A percentile compares a stretch with the other conserved stretches of the same genome.
Evolutionary conservation across 2,113 vertebrate genomes (phyloP).

Genomic region (Seriola aureovittata): DNA sequence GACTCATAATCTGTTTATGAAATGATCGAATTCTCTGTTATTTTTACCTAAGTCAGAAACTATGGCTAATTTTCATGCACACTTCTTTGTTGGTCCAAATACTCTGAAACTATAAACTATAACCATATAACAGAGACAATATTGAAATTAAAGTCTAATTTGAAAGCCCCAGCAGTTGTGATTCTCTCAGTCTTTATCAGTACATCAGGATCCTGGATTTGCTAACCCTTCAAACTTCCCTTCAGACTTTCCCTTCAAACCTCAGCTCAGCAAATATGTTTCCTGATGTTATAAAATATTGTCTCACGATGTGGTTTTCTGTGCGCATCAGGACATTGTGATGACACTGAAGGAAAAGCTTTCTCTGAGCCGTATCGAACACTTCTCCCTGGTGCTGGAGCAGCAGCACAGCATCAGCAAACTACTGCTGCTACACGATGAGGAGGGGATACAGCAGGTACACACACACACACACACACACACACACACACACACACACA

Average conservation of each 20-base stretch:
- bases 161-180: not conserved
- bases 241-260: not conserved
- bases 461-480: conserved; percentile 9
- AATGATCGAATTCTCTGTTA: not conserved
- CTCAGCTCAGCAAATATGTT: conserved; percentile 25
- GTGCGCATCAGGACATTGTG: conserved; percentile 90
- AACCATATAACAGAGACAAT: not conserved
- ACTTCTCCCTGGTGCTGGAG: conserved; percentile 93
- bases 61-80: not conserved
- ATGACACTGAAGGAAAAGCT: conserved; percentile 97
- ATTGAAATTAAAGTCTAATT: not conserved
- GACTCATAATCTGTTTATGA: not conserved
- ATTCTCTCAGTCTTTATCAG: not conserved
- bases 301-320: conserved; percentile 26
- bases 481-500: not conserved
- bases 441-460: conserved; percentile 94
- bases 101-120: not conserved
- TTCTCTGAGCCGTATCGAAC: conserved; percentile 89
- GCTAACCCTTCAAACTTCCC: not conserved
- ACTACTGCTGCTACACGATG: conserved; percentile 92
- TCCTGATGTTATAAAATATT: conserved; percentile 10
- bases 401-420: conserved; percentile 91
- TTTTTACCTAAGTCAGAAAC: not conserved
- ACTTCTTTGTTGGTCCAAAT: not conserved
- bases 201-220: not conserved